Conservation (phyloP, 2,888 invertebrate genomes). For the Protonemura montana region DNA sequence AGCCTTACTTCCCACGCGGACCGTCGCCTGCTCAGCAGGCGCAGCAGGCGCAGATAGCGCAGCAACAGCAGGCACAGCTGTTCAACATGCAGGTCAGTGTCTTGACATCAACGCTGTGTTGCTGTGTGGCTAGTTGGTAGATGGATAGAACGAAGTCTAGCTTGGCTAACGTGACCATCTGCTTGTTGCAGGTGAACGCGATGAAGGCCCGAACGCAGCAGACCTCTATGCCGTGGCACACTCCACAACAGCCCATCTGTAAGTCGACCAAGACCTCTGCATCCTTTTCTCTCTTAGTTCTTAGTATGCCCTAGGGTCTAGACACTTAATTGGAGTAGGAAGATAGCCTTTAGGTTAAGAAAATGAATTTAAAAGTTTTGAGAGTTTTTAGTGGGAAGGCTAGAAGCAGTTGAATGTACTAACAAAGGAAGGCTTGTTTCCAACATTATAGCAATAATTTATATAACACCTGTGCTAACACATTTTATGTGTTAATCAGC, state of each 20-base stretch:
- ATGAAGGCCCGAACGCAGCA: slow-evolving; percentile 52
- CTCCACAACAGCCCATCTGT: slow-evolving; percentile 51
- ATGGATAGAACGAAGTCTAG: not conserved
- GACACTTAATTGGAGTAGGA: too few species aligned
- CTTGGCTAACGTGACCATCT: not conserved
- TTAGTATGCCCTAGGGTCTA: too few species aligned
- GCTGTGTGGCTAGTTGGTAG: too few species aligned
- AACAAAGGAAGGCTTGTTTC: too few species aligned
- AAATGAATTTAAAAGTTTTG: too few species aligned
- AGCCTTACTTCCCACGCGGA: not conserved
- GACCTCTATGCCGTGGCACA: slow-evolving; percentile 56
- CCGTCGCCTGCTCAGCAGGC: slow-evolving; percentile 42
- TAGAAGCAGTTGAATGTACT: too few species aligned
- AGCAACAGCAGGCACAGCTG: slow-evolving; percentile 56
- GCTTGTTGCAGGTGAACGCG: not conserved
- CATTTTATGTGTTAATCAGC: too few species aligned
- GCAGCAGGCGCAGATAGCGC: slow-evolving; percentile 51
- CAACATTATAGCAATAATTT: too few species aligned
- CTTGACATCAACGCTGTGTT: not conserved
- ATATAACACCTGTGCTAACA: too few species aligned
- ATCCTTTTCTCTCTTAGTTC: too few species aligned
- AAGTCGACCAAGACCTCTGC: not conserved
- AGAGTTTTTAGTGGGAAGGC: too few species aligned
- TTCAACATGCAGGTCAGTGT: slow-evolving; percentile 50
- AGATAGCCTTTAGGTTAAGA: too few species aligned